Base-by-base conservation (phyloP, 1,140 invertebrate genomes). In the Wiebesia pumilae region DNA sequence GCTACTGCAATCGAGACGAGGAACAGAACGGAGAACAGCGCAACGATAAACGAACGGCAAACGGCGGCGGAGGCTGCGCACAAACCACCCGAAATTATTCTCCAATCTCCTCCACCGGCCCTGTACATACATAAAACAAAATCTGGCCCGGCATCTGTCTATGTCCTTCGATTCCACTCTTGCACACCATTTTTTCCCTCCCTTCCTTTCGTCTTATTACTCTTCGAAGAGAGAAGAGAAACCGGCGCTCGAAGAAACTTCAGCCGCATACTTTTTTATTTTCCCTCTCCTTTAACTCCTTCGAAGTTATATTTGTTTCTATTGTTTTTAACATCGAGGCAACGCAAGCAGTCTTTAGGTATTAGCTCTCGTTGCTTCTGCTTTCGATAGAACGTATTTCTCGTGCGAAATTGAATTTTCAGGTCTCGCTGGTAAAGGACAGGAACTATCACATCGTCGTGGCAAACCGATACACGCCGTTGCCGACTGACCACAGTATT, bases 51-150 rank as follows among this genome's bases (percentile, higher is more conserved):
- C 43, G 54, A 54, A 58, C 79, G 51, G 62, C 79, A 16, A 81
- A 27, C 27, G 21, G 38, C 73, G 30, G 30, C 65, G 62, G 77
- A 71, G 77, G 84, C 77, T 80, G 84, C 84, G 78, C 84, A 82
- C 81, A 51, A 82, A 51, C 43, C n/a, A 67, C 43, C 43, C 38
- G 62, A 69, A 81, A 47, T 69, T 81, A 43, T 47, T 69, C 7
- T 67, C 62, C 33, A 30, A 47, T 30, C n/a, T 67, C 40, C 80
- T 43, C 14, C 33, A 16, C 24, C 71, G 40, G 71, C 4, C 71
- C 71, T 75, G 38, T 75, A 7, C 40, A 9, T n/a, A 9, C 71
- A 43, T 40, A 40, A 73, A 73, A 24, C 38, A 73, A 73, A 73
- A 73, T 38, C 3, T 75, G 24, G n/a, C 14, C 71, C 40, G 24